Base-by-base conservation (phyloP, 2,797 vertebrate species). In the Bradypodion ventrale region DNA sequence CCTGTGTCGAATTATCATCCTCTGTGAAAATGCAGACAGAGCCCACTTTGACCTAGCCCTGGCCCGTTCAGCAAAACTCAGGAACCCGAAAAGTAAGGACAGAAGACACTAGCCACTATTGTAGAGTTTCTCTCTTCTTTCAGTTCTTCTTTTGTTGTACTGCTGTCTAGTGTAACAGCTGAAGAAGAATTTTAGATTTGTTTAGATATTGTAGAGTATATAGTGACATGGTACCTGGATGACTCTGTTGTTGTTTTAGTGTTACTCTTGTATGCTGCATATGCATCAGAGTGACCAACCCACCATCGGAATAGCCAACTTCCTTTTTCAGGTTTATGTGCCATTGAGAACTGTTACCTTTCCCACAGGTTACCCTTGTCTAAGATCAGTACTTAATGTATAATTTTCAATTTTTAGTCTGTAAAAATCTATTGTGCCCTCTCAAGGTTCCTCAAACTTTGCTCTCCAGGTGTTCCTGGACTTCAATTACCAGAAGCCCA, bases 11-110 rank as follows among this genome's bases (percentile, higher is more conserved):
- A 96, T 99, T 87, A 98, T 99, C 85, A 94, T 98, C 93, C 95
- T 99, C 74, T 99, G 99, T 92, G 98, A 99, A 92, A 98, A 98
- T 46, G 95, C 95, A 2, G 97, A 98, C 94, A 98, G 97, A 92
- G 94, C 95, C 0, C 99, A 99, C 95, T 99, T 99, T 4, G 97
- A 99, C 93, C 95, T 99, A 92, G 98, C 98, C 8, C 78, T 97
- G 72, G 98, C 98, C 2, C 98, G 98, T 23, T 95, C 96, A 23
- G 96, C 97, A 60, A 96, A 96, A 87, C 96, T 97, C 46, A 98
- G 97, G 91, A 98, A 98, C 90, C 97, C 97, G 37, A 97, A 97
- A 98, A 98, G 99, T 99, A 95, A 95, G 29, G 56, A 69, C 74
- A 72, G 87, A 1, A 29, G 3, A 2, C 52, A 56, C 13, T 49